Percentiles rank a stretch among this genome's conserved stretches.
Evolutionary conservation across 2,113 vertebrate species (phyloP).

Genomic region (Ammodytes marinus): DNA sequence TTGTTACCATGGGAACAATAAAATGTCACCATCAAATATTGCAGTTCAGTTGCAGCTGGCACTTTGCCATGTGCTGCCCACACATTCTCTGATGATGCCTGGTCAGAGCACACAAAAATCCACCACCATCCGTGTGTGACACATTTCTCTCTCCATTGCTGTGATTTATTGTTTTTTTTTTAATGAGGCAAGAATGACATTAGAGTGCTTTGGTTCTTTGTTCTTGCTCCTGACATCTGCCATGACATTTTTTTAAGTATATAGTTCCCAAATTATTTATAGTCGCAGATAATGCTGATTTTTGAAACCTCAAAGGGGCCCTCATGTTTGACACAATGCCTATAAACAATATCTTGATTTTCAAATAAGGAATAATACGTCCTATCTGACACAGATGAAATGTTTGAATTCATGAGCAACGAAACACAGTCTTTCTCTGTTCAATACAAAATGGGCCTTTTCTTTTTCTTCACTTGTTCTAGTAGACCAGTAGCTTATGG

Average conservation of each 20-base stretch:
- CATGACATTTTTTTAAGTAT: not conserved
- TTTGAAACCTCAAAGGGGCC: not conserved
- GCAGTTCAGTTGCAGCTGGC: conserved; percentile 4
- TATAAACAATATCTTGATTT: not conserved
- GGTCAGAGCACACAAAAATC: conserved; percentile 27
- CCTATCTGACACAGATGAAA: not conserved
- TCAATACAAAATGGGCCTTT: not conserved
- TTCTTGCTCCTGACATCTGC: not conserved
- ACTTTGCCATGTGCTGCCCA: not conserved
- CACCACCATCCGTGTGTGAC: not conserved
- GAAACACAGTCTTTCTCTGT: not conserved
- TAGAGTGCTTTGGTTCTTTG: not conserved
- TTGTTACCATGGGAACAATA: conserved; percentile 65
- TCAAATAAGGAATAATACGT: not conserved
- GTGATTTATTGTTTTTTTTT: not conserved
- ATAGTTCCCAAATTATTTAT: not conserved
- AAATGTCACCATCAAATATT: conserved; percentile 45
- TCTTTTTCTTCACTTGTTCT: not conserved
- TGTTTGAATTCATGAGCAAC: not conserved
- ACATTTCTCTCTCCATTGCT: not conserved
- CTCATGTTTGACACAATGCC: not conserved
- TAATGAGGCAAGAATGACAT: not conserved
- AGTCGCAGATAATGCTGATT: not conserved
- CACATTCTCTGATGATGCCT: conserved; percentile 13
- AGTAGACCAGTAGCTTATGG: not conserved